A percentile compares a stretch with the other conserved stretches of the same genome.
phyloP scores from a whole-genome alignment of 2,888 invertebrate species.

The Chrysolina americana region DNA sequence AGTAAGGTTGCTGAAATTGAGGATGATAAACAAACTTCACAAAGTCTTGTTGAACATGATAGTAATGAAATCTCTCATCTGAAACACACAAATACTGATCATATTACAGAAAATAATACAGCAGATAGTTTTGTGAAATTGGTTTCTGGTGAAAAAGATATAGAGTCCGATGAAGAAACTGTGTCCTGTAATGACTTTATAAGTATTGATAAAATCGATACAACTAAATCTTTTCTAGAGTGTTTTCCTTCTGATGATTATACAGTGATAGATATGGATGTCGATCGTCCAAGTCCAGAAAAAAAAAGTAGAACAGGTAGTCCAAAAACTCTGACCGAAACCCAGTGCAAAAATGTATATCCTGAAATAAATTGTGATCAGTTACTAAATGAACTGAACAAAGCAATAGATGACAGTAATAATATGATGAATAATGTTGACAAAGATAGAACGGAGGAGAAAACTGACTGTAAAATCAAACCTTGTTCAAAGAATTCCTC shows the following conservation, averaged over 20 bases:
- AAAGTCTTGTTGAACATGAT: too few species aligned
- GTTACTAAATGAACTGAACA: conserved; percentile 25
- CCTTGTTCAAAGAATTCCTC: neutral
- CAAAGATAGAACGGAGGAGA: neutral
- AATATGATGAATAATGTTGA: neutral
- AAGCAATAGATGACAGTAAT: conserved; percentile 13
- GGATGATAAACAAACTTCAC: neutral
- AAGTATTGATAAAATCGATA: conserved; percentile 35
- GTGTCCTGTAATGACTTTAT: conserved; percentile 20
- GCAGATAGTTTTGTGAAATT: neutral
- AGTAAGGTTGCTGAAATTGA: neutral
- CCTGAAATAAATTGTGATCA: conserved; percentile 21
- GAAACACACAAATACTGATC: neutral
- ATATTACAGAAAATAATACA: neutral
- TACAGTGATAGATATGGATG: conserved; percentile 27
- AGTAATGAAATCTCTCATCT: too few species aligned
- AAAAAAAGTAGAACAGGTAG: neutral
- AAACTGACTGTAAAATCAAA: neutral
- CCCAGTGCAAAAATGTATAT: conserved; percentile 3
- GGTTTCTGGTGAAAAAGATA: conserved; percentile 1
- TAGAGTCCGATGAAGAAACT: conserved; percentile 33
- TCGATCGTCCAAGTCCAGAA: conserved; percentile 1
- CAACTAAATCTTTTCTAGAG: conserved; percentile 27
- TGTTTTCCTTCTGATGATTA: conserved; percentile 23
- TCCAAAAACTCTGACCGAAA: neutral